Base-by-base conservation (phyloP, 1,140 invertebrate genomes). In the roundworm (Caenorhabditis elegans) region DNA sequence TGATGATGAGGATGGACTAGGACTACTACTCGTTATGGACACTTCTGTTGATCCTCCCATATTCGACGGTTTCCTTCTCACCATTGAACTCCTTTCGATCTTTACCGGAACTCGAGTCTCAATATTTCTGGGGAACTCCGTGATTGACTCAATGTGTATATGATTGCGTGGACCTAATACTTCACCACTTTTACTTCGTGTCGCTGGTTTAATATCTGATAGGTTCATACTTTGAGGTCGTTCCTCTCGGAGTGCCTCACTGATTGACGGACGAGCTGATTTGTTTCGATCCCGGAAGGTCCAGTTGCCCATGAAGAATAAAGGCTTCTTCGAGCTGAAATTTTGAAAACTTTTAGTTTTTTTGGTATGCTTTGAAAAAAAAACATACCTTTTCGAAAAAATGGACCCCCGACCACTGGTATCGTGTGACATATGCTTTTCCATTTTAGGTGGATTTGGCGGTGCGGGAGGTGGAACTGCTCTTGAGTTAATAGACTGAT, bases 251-350 rank as follows among this genome's bases (percentile, higher is more conserved):
- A 80, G 36, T 2, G 65, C 47, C 55, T 60, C 31, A 36, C 13
- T n/a, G 46, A 48, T 53, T 22, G 80, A 39, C 17, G 80, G 70
- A 34, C 60, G 46, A 13, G 65, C 60, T 13, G 60, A 39, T 13
- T 46, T 81, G 65, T 60, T 77, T 49, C 60, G 65, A 2, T 81
- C 80, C 5, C 80, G 60, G 51, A 81, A 81, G 24, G 80, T 81
- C 80, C 80, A 81, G 46, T 53, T 60, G 10, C 80, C 80, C 43
- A 43, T 81, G 80, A 81, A 81, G 75, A 81, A 81, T 77, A 60
- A 76, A 6, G 80, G 80, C 80, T 81, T 81, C 75, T 81, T 81
- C 75, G 80, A 81, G 80, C 80, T 81, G 43, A 36, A 81, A 46
- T n/a, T 65, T 36, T 1, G n/a, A 1, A 24, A n/a, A 78, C 4